Conservation (phyloP, 2,113 vertebrate genomes). For the Pseudolaguvia tuberculata region DNA sequence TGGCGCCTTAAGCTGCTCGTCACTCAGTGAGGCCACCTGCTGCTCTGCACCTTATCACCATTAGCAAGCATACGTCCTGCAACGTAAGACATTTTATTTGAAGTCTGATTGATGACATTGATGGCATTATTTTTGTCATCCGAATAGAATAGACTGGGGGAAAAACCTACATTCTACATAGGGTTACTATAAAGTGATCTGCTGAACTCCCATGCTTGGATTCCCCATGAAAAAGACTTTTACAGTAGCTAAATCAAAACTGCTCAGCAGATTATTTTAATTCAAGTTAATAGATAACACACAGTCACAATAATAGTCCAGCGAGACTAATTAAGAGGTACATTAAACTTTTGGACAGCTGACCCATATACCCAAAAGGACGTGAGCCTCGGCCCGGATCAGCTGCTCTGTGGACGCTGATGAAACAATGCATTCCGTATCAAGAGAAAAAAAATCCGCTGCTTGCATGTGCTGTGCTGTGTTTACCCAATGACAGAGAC, state of each 20-base stretch:
- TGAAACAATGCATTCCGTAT: conserved; percentile 48
- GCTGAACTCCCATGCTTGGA: background rate
- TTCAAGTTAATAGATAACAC: background rate
- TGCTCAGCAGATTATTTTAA: background rate
- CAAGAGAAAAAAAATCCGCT: conserved; percentile 47
- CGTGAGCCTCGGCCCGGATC: background rate
- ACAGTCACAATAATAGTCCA: background rate
- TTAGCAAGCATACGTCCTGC: conserved; percentile 29
- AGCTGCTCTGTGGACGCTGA: conserved; percentile 51
- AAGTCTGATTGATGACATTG: conserved; percentile 23
- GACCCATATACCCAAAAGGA: background rate
- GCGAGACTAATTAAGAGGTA: background rate
- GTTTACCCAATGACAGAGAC: conserved; percentile 20
- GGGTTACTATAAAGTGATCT: background rate
- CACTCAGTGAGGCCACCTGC: conserved; percentile 57
- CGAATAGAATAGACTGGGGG: background rate
- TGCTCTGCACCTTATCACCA: conserved; percentile 22
- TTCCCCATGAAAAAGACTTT: background rate
- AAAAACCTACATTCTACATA: background rate
- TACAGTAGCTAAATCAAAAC: background rate
- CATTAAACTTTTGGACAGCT: background rate
- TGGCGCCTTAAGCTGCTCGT: conserved; percentile 48
- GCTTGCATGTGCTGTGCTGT: conserved; percentile 50
- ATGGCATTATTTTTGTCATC: background rate
- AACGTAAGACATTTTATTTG: conserved; percentile 49